These are phyloP conservation scores for Linnaemya tessellans DNA, from an alignment of 2,888 invertebrate genomes.

Conservation along the genomic window DNA sequence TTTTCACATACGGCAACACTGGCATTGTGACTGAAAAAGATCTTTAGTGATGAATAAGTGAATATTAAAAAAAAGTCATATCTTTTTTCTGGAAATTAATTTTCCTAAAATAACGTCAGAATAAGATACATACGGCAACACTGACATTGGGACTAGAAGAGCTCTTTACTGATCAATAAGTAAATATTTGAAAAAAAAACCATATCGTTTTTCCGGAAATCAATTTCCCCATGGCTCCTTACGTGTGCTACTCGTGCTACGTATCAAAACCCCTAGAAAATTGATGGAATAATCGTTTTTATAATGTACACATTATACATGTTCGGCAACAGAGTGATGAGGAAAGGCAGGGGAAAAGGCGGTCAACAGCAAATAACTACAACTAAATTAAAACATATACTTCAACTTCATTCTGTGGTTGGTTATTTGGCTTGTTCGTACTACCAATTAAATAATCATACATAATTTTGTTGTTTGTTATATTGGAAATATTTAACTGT, in stretches of 20 bases:
- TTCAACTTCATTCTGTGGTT: constrained; percentile 25
- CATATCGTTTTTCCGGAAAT: neutral
- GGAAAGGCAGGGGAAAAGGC: neutral
- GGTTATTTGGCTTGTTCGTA: constrained; percentile 32
- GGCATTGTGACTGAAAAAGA: too few species aligned
- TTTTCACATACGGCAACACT: too few species aligned
- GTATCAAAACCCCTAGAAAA: neutral
- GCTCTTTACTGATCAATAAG: too few species aligned
- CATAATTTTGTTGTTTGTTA: constrained; percentile 68
- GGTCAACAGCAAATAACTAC: neutral
- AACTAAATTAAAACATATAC: constrained; percentile 12
- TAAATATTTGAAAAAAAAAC: too few species aligned
- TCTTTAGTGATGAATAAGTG: too few species aligned
- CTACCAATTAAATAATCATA: constrained; percentile 68
- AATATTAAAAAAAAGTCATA: too few species aligned
- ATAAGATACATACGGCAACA: too few species aligned
- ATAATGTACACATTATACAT: neutral
- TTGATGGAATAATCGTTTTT: neutral
- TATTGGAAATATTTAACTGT: constrained; percentile 57
- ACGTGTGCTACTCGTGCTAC: neutral
- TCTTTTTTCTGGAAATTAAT: too few species aligned
- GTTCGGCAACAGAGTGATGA: neutral
- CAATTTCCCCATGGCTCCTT: neutral
- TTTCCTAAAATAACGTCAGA: too few species aligned
- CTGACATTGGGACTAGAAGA: too few species aligned